Conservation (phyloP, 1,140 invertebrate species). For the Drosophila kohkoa region DNA sequence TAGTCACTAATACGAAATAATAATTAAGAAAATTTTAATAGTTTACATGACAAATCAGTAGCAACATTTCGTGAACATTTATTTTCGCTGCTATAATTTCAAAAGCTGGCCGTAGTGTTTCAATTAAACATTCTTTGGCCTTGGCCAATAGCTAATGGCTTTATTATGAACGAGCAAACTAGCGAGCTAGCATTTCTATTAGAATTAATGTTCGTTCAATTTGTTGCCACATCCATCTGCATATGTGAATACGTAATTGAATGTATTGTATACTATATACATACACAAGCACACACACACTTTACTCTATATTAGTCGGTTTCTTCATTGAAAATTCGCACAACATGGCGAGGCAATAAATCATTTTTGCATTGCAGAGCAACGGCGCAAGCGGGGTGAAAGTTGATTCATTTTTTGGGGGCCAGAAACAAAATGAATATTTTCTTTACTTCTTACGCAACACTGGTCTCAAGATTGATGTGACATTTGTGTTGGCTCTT, state of each 20-base stretch:
- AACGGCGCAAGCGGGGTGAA: slow-evolving; percentile 32
- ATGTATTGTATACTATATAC: not conserved
- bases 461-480: slow-evolving; percentile 80
- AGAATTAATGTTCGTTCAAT: slow-evolving; percentile 14
- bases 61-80: no score
- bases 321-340: slow-evolving; percentile 67
- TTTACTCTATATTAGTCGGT: slow-evolving; percentile 12
- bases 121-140: not conserved
- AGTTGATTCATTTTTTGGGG: slow-evolving; percentile 67
- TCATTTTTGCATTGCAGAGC: slow-evolving; percentile 60
- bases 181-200: not conserved
- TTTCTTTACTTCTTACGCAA: slow-evolving; percentile 79
- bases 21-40: no score
- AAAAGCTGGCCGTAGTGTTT: not conserved
- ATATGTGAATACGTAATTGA: slow-evolving; percentile 5
- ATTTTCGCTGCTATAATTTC: no score
- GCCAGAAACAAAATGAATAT: slow-evolving; percentile 74
- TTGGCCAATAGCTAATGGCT: not conserved
- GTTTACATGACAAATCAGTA: no score
- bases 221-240: not conserved
- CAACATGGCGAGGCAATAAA: slow-evolving; percentile 66
- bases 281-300: not conserved
- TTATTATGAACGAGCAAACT: not conserved
- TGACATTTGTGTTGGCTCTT: slow-evolving; percentile 78
- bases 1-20: no score